Base-by-base conservation (phyloP, 2,113 vertebrate genomes). In the Burhinus oedicnemus region DNA sequence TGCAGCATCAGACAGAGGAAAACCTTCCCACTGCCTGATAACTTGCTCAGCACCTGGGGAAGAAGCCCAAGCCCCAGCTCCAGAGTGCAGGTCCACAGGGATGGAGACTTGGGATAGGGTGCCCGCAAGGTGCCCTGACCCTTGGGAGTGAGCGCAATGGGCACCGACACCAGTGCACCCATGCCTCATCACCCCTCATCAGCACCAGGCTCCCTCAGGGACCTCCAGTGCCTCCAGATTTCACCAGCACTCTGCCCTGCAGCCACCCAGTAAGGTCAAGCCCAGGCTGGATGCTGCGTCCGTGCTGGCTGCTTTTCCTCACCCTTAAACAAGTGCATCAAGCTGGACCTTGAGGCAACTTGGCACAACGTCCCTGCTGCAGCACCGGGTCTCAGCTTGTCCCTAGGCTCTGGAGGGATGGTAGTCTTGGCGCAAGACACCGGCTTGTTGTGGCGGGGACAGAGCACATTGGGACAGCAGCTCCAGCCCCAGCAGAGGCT, bases 381-480 rank as follows among this genome's bases (percentile, higher is more conserved):
- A 38, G 61, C n/a, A 9, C 8, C 2, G 2, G n/a, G 9, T 15
- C 55, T 34, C 5, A 1, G 29, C 72, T 32, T 34, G 6, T 34
- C 42, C 77, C 76, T 3, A 6, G 29, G 57, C 61, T 82, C 66
- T 3, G 36, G 22, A 45, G 29, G 38, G 30, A 12, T 1, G 1
- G 15, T 18, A 27, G 19, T 14, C 30, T 36, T 1, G 1, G 19
- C 1, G 4, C 36, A 47, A 62, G 40, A 58, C 55, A 26, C 34
- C 1, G 0, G 22, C 30, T 38, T 62, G 27, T 76, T 7, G 2
- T 2, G 3, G 38, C 4, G 2, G 26, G 26, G 44, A 47, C 1
- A 4, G 70, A 83, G 57, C 84, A 79, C 1, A 1, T 49, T 1
- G 8, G 72, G 91, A 85, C 89, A 76, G 78, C 0, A 0, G 38